These are phyloP conservation scores for Notocelia uddmanniana DNA, from an alignment of 2,888 invertebrate species.

Conservation along the genomic window DNA sequence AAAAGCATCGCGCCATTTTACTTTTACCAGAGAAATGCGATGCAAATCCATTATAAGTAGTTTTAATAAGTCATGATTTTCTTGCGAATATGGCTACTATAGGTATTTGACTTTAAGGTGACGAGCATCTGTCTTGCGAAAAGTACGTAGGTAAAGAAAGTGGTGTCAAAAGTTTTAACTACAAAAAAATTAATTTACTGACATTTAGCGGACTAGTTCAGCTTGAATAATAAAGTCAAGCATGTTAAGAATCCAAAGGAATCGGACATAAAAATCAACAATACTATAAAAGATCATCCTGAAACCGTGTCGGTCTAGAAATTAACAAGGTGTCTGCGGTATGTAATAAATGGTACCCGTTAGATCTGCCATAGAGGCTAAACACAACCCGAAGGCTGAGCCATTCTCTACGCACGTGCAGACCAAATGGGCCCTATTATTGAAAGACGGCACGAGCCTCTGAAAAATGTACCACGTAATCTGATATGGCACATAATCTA, in stretches of 20 bases:
- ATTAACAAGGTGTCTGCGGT: constrained; percentile 33
- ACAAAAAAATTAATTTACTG: background rate
- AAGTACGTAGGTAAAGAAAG: background rate
- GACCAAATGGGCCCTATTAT: constrained; percentile 76
- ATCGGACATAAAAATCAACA: constrained; percentile 21
- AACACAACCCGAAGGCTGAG: constrained; percentile 54
- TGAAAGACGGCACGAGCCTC: constrained; percentile 77
- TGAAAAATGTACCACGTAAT: constrained; percentile 84
- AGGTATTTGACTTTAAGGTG: background rate
- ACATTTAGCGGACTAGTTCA: background rate
- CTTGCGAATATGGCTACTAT: background rate
- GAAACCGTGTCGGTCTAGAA: constrained; percentile 29
- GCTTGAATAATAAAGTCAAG: constrained; percentile 1
- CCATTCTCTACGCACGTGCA: constrained; percentile 81
- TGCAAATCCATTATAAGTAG: constrained; percentile 70
- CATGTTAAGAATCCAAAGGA: constrained; percentile 1
- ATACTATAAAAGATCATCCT: constrained; percentile 13
- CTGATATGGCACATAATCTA: constrained; percentile 76
- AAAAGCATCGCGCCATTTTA: constrained; percentile 80
- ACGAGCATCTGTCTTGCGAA: background rate
- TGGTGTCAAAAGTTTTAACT: background rate
- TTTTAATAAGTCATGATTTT: constrained; percentile 49
- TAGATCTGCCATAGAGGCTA: constrained; percentile 57
- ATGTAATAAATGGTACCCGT: constrained; percentile 53
- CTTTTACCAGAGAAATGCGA: constrained; percentile 75